Conservation (phyloP, 1,140 invertebrate genomes). For the Bombus polaris region DNA sequence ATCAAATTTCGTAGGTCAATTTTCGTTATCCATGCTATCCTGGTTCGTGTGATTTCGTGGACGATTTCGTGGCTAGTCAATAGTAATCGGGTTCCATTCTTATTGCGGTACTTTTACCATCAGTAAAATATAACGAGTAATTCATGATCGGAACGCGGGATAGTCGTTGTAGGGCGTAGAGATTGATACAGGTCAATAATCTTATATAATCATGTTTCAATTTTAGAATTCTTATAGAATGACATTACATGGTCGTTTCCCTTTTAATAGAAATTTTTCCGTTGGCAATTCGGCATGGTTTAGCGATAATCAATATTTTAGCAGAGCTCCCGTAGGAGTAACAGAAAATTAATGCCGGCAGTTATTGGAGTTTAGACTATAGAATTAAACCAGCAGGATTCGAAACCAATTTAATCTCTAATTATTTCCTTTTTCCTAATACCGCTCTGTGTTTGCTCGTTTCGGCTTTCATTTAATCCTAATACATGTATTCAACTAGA, state of each 20-base stretch:
- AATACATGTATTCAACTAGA: not conserved
- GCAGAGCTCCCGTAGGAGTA: not conserved
- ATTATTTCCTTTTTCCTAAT: conserved; percentile 38
- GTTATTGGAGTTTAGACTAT: conserved; percentile 2
- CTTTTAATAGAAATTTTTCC: not conserved
- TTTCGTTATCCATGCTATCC: conserved; percentile 27
- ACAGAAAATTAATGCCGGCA: conserved; percentile 12
- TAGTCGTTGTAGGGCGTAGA: not conserved
- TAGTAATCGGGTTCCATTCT: not conserved
- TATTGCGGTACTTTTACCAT: not conserved
- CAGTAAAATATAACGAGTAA: not conserved
- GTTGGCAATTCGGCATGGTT: not conserved
- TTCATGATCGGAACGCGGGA: not conserved
- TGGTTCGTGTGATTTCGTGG: conserved; percentile 23
- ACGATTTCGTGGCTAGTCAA: not conserved
- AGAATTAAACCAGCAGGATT: conserved; percentile 19
- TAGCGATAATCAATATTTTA: not conserved
- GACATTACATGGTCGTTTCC: not conserved
- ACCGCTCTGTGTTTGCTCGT: not conserved
- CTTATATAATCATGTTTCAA: not conserved
- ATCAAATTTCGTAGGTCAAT: conserved; percentile 48
- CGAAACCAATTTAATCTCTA: conserved; percentile 30
- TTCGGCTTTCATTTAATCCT: not conserved
- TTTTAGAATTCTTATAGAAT: not conserved
- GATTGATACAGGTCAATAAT: not conserved